Percentiles rank a stretch among this genome's conserved stretches.
phyloP scores from a whole-genome alignment of 2,888 invertebrate species.

The Lasioglossum vierecki region DNA sequence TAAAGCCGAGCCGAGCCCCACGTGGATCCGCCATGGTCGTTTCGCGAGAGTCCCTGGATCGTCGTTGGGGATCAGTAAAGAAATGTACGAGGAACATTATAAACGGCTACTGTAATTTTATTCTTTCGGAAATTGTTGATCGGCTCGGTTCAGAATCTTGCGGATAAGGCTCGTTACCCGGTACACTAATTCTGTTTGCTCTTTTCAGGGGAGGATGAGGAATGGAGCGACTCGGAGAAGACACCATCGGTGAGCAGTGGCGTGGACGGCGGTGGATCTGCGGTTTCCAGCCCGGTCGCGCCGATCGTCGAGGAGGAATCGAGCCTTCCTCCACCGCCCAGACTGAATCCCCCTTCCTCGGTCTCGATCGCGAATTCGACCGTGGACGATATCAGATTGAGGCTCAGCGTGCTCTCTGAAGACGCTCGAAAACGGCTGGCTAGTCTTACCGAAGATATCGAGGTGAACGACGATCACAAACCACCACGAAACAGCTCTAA shows the following conservation, averaged over 20 bases:
- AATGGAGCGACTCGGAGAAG: conserved; percentile 83
- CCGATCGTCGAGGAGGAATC: conserved; percentile 79
- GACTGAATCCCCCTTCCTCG: conserved; percentile 70
- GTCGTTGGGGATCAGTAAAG: conserved; percentile 56
- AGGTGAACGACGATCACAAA: conserved; percentile 67
- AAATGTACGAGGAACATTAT: conserved; percentile 66
- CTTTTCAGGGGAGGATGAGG: conserved; percentile 83
- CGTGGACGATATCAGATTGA: conserved; percentile 78
- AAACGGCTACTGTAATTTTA: no score
- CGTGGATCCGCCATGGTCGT: conserved; percentile 65
- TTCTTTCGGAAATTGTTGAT: not conserved
- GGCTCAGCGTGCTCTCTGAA: conserved; percentile 78
- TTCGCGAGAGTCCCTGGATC: conserved; percentile 61
- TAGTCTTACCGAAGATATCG: conserved; percentile 79
- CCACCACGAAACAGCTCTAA: not conserved
- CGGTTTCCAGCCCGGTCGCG: conserved; percentile 81
- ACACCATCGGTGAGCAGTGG: conserved; percentile 83
- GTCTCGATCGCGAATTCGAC: conserved; percentile 66
- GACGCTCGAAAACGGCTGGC: conserved; percentile 80
- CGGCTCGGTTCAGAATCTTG: not conserved
- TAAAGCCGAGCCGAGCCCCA: conserved; percentile 15
- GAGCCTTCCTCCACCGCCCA: conserved; percentile 77
- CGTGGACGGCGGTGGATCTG: conserved; percentile 81
- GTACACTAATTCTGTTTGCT: not conserved
- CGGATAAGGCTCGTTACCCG: not conserved